phyloP scores from a whole-genome alignment of 2,888 invertebrate genomes.

The Carterocephalus palaemon region DNA sequence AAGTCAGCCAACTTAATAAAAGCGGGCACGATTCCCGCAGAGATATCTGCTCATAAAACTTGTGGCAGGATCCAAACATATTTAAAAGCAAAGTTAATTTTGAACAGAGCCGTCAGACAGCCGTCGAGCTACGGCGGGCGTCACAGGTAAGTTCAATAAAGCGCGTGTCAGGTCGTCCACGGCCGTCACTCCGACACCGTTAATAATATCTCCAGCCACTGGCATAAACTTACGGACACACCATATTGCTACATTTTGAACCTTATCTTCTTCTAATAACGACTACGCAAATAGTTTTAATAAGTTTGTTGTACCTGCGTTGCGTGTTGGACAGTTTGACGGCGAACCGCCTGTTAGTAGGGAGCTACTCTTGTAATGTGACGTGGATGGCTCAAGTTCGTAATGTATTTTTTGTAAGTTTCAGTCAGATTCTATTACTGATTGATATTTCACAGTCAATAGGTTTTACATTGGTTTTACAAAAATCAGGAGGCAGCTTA shows the following conservation, averaged over 20 bases:
- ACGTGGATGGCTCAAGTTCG: conserved; percentile 46
- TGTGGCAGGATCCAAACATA: neutral
- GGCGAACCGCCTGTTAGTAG: conserved; percentile 49
- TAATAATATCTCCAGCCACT: conserved; percentile 50
- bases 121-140: conserved; percentile 37
- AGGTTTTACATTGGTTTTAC: no score
- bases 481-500: no score
- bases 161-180: conserved; percentile 41
- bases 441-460: no score
- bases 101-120: conserved; percentile 44
- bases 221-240: conserved; percentile 22
- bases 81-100: conserved; percentile 51
- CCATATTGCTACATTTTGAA: conserved; percentile 20
- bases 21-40: neutral
- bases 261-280: conserved; percentile 28
- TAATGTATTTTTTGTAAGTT: conserved; percentile 33
- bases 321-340: conserved; percentile 69
- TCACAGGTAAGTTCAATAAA: conserved; percentile 52
- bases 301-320: conserved; percentile 45
- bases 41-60: no score
- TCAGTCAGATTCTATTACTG: neutral
- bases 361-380: conserved; percentile 46
- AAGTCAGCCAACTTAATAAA: conserved; percentile 1
- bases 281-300: neutral
- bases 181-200: conserved; percentile 47